Base-by-base conservation (phyloP, 2,797 vertebrate species). In the Emys orbicularis region DNA sequence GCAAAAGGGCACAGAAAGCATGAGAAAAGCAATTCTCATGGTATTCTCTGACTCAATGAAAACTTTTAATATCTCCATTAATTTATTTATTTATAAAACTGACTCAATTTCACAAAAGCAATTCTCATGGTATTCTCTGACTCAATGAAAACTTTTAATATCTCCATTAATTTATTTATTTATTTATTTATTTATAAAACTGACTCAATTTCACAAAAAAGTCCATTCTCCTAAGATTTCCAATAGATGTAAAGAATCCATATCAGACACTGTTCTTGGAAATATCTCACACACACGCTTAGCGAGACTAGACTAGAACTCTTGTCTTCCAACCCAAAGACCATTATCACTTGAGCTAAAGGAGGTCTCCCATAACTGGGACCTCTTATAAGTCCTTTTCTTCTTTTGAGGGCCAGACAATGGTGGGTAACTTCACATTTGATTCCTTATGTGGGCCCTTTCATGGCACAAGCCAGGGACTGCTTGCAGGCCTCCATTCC, bases 381-480 rank as follows among this genome's bases (percentile, higher is more conserved):
- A 5, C 8, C 19, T 13, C 18, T 83, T 87, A 83, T 44, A 91
- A 90, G 85, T 2, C 16, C 82, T 47, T 29, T 13, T 79, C 9
- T 76, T 41, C 53, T 56, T 13, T 31, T 87, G 25, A 15, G 12
- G 65, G 2, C 12, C 3, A 13, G 34, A 2, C 7, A 68, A 37
- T 87, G 59, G 47, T 81, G 4, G 91, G 91, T 37, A 8, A 3
- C 16, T 12, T 0, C 8, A 8, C 12, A 31, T 37, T 15, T 80
- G 50, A 90, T 11, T 84, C 21, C 50, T 87, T 80, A 47, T 49
- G 52, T 18, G 68, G 12, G 6, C 50, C 61, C 50, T 84, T 34
- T 49, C 4, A 1, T 8, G 0, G 0, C n/a, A 21, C 27, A 3
- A 7, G 44, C n/a, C 77, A 54, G 21, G 47, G 87, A 3, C 27